Evolutionary conservation across 2,113 vertebrate species (phyloP).

Genomic region (Rhabdornis inornatus): DNA sequence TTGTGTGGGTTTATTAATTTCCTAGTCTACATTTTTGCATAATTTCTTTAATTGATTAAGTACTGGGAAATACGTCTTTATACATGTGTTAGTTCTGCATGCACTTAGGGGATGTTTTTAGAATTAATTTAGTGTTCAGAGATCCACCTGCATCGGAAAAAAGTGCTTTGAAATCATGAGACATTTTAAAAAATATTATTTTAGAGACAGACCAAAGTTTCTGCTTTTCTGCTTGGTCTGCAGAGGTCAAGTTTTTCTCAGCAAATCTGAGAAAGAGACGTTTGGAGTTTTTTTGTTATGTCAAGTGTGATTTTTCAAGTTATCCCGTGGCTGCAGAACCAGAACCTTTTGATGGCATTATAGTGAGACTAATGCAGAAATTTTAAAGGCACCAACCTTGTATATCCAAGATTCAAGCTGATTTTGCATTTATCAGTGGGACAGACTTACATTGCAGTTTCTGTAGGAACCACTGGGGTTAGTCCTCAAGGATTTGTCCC

Average conservation of each 20-base stretch:
- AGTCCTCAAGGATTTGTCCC: not conserved
- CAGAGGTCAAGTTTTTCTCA: not conserved
- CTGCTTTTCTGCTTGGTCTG: not conserved
- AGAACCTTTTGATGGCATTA: not conserved
- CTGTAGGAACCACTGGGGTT: not conserved
- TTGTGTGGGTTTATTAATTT: not conserved
- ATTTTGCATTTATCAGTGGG: not conserved
- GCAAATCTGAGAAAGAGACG: not conserved
- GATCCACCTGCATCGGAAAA: not conserved
- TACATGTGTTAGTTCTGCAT: not conserved
- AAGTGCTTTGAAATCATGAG: not conserved
- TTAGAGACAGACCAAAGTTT: not conserved
- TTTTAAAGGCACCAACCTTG: not conserved
- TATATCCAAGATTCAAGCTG: not conserved
- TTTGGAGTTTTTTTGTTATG: fast-evolving
- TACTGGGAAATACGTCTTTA: not conserved
- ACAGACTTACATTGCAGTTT: not conserved
- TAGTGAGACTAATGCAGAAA: not conserved
- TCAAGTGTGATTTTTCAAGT: not conserved
- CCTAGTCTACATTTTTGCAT: not conserved
- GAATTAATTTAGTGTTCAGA: not conserved
- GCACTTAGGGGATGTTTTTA: not conserved
- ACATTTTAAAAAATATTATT: not conserved
- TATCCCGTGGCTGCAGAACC: not conserved
- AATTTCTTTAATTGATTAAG: not conserved